Percentiles rank a stretch among this genome's conserved stretches.
Evolutionary conservation across 1,140 invertebrate genomes (phyloP).

Genomic region (Drosophila malerkotliana): DNA sequence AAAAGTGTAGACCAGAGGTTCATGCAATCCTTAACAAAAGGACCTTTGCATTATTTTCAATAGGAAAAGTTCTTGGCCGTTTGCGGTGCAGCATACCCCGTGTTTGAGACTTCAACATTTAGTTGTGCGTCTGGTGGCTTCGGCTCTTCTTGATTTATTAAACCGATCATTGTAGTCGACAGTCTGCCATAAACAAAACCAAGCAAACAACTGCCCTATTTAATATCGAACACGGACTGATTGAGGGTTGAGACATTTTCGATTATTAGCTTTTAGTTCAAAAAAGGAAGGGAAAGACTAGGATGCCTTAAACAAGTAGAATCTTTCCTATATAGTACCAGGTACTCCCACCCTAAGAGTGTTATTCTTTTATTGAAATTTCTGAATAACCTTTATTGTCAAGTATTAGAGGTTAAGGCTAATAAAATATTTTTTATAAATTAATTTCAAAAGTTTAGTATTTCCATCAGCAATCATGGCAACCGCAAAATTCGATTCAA

Average conservation of each 20-base stretch:
- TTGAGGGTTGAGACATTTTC: not conserved
- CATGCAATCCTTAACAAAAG: conserved; percentile 29
- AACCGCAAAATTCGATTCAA: conserved; percentile 59
- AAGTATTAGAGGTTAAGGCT: too few species aligned
- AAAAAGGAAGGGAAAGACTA: too few species aligned
- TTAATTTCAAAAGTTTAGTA: not conserved
- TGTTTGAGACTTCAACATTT: conserved; percentile 23
- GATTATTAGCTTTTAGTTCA: not conserved
- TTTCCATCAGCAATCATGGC: conserved; percentile 33
- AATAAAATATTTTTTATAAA: not conserved
- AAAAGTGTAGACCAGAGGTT: conserved; percentile 31
- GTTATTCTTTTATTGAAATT: too few species aligned
- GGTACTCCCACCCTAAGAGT: too few species aligned
- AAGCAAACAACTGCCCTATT: conserved; percentile 50
- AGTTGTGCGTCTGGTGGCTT: conserved; percentile 26
- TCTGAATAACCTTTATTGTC: too few species aligned
- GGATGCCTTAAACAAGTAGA: too few species aligned
- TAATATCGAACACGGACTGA: conserved; percentile 18
- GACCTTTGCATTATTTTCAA: conserved; percentile 55
- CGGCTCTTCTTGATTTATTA: conserved; percentile 65
- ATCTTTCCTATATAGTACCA: too few species aligned
- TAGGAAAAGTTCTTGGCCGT: conserved; percentile 26
- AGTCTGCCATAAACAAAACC: conserved; percentile 40
- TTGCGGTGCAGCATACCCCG: not conserved
- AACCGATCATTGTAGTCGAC: conserved; percentile 78